Evolutionary conservation across 2,113 vertebrate genomes (phyloP).

Genomic region (Macroglossus sobrinus): DNA sequence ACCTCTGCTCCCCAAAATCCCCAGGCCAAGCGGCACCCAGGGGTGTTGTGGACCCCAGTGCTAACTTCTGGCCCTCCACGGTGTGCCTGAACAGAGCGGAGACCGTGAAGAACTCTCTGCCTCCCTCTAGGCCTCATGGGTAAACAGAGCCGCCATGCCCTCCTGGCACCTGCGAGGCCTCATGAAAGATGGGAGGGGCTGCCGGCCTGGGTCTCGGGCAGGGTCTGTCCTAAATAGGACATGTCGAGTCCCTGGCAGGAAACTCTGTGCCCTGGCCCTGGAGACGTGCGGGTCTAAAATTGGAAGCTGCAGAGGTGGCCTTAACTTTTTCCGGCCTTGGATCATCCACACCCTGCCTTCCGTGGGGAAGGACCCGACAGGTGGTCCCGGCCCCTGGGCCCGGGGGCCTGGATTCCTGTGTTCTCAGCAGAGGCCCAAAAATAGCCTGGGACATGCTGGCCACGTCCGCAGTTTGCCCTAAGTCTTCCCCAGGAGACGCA

Average conservation of each 20-base stretch:
- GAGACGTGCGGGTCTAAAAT: slow-evolving; percentile 60
- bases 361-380: slow-evolving; percentile 55
- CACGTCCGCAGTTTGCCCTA: background rate
- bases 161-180: background rate
- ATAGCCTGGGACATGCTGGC: slow-evolving; percentile 34
- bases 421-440: slow-evolving; percentile 62
- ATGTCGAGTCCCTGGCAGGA: background rate
- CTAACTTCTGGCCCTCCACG: background rate
- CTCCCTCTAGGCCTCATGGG: background rate
- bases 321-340: slow-evolving; percentile 54
- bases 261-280: background rate
- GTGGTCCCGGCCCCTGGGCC: slow-evolving; percentile 56
- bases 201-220: background rate
- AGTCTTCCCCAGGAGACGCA: background rate
- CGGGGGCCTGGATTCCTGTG: slow-evolving; percentile 49
- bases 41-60: background rate
- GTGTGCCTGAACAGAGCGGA: accelerated
- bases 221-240: slow-evolving; percentile 63
- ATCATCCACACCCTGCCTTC: background rate
- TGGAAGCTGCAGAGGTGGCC: slow-evolving; percentile 58
- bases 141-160: accelerated
- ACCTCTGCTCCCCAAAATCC: background rate
- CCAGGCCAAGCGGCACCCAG: accelerated
- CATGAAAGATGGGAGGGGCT: slow-evolving; percentile 30
- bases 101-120: accelerated